These are phyloP conservation scores for Rotaria socialis DNA, from an alignment of 2,888 invertebrate genomes.

Conservation along the genomic window DNA sequence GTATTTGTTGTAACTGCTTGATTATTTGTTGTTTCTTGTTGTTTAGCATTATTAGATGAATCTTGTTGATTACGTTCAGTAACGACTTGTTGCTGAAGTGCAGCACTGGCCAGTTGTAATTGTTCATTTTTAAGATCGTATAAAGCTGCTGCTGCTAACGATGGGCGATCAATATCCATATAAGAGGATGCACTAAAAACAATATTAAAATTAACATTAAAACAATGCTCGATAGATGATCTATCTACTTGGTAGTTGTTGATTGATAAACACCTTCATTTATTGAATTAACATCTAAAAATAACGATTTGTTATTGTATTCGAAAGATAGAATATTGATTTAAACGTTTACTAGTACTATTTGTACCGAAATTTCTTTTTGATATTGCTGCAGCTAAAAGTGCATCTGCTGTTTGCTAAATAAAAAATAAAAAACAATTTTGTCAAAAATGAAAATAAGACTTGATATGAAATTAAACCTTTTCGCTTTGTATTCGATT, in stretches of 20 bases:
- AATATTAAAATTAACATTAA: background rate
- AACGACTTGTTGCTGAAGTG: background rate
- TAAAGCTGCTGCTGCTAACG: background rate
- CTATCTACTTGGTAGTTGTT: background rate
- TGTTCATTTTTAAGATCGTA: slow-evolving; percentile 32
- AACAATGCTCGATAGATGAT: no score
- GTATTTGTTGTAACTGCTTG: background rate
- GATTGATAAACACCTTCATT: background rate
- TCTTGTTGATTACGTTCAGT: background rate
- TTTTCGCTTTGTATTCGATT: slow-evolving; percentile 24
- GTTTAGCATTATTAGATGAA: background rate
- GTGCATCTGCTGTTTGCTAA: slow-evolving; percentile 6
- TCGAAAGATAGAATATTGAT: no score
- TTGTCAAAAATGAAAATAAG: no score
- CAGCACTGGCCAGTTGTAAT: slow-evolving; percentile 5
- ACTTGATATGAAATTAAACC: background rate
- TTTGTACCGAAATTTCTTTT: background rate
- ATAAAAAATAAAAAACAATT: background rate
- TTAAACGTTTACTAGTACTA: background rate
- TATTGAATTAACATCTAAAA: background rate
- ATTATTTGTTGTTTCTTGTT: background rate
- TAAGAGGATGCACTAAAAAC: background rate
- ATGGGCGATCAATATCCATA: slow-evolving; percentile 24
- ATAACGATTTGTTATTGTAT: background rate
- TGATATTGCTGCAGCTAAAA: background rate